Base-by-base conservation (phyloP, 2,888 invertebrate genomes). In the Blera fallax region DNA sequence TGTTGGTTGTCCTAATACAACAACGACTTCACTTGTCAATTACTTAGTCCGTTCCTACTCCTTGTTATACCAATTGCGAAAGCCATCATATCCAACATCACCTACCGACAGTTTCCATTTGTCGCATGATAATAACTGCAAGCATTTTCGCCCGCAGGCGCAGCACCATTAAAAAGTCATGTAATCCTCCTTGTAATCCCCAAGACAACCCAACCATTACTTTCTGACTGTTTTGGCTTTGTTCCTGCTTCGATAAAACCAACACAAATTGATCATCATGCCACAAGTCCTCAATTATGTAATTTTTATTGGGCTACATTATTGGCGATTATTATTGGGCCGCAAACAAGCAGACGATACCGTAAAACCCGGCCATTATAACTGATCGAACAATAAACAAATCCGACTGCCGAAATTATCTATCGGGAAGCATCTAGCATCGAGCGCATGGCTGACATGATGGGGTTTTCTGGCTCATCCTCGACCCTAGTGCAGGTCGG, bases 281-380 rank as follows among this genome's bases (percentile, higher is more conserved):
- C 85, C 80, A 81, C 76, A 72, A 85, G 81, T 85, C 76, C 40
- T 81, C 85, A 85, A 81, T 85, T 76, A 85, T 81, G 72, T 81
- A 81, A 85, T 85, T 81, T 85, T 81, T 85, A 85, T 85, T 85
- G 67, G 70, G 80, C 80, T 80, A 76, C 74, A 84, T 80, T 84
- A 76, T 76, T 65, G 80, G 69, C 60, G 58, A 76, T 85, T 80
- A 78, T 72, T 72, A 74, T 69, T 65, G 24, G 40, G 10, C 37
- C 45, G 29, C 67, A 54, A 16, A 40, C 18, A 11, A 54, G 14
- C 32, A 64, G 16, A 54, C 16, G 40, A 16, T 14, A 8, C 6
- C 10, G 24, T 24, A 24, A 24, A 24, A 24, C 24, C 24, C 4
- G 16, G 70, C 64, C 43, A 74, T 79, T 69, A 64, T 69, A 70